phyloP scores from a whole-genome alignment of 2,113 vertebrate species.

The Syngnathoides biaculeatus region DNA sequence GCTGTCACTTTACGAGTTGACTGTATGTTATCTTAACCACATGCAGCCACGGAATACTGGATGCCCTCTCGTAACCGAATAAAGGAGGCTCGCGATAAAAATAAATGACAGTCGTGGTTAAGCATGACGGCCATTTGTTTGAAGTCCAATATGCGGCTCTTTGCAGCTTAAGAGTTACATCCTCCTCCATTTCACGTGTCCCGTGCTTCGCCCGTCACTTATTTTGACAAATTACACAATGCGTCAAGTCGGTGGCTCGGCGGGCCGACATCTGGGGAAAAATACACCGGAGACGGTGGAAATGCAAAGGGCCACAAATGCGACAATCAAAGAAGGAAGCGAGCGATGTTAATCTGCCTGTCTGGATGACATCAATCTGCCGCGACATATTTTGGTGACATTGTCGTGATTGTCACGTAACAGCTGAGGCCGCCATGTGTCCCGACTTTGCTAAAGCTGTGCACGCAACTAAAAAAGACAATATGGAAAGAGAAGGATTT shows the following conservation, averaged over 20 bases:
- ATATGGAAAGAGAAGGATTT: not conserved
- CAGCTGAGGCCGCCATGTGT: conserved; percentile 26
- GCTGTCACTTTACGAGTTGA: not conserved
- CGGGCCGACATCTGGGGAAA: conserved; percentile 51
- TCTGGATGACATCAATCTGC: conserved; percentile 17
- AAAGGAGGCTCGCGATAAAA: not conserved
- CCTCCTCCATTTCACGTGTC: conserved; percentile 12
- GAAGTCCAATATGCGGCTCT: not conserved
- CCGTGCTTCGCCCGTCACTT: conserved; percentile 16
- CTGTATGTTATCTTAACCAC: not conserved
- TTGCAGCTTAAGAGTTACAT: conserved; percentile 10
- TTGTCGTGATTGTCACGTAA: conserved; percentile 23
- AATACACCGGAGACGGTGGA: conserved; percentile 23
- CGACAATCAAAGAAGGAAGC: conserved; percentile 27
- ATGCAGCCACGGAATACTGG: not conserved
- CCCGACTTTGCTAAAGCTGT: conserved; percentile 15
- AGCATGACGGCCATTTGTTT: not conserved
- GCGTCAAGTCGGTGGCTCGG: conserved; percentile 16
- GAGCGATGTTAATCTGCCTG: conserved; percentile 12
- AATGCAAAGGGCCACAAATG: conserved; percentile 33
- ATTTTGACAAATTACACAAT: conserved; percentile 24
- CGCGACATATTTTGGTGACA: conserved; percentile 16
- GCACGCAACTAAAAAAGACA: conserved; percentile 10
- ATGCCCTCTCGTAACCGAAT: not conserved
- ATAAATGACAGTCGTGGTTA: not conserved